These are phyloP conservation scores for Eurytoma adleriae DNA, from an alignment of 2,888 invertebrate species.

Conservation along the genomic window DNA sequence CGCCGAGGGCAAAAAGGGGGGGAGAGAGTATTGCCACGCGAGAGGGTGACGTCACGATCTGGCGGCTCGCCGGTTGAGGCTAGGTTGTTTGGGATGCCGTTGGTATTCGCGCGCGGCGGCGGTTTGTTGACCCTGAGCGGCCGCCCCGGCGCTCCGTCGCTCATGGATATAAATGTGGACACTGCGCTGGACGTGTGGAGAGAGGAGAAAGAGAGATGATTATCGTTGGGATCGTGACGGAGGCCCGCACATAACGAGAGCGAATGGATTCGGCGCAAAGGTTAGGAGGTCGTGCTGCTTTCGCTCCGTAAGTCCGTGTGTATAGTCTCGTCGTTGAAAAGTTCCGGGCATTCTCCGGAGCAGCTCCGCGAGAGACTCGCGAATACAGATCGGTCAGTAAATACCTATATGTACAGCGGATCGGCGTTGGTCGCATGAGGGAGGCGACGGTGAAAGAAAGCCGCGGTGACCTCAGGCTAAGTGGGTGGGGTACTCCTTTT, in stretches of 20 bases:
- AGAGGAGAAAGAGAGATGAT: slow-evolving; percentile 30
- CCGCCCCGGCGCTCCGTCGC: neutral
- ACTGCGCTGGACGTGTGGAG: neutral
- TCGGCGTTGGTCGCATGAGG: neutral
- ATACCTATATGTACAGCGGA: neutral
- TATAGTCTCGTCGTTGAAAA: no score
- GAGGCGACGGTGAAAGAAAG: neutral
- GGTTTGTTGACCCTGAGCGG: slow-evolving; percentile 52
- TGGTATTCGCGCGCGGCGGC: slow-evolving; percentile 40
- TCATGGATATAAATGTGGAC: slow-evolving; percentile 7
- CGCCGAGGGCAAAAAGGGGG: neutral
- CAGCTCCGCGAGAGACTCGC: neutral
- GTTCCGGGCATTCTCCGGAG: no score
- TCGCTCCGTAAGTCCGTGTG: neutral
- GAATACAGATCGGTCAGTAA: neutral
- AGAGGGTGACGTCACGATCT: slow-evolving; percentile 17
- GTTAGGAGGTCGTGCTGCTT: slow-evolving; percentile 42
- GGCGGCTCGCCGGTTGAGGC: slow-evolving; percentile 3
- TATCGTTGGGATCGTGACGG: slow-evolving; percentile 44
- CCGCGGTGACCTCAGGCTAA: neutral
- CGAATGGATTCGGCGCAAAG: slow-evolving; percentile 26
- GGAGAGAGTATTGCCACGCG: slow-evolving; percentile 30
- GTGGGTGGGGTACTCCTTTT: neutral
- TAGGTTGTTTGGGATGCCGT: slow-evolving; percentile 26
- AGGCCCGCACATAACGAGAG: slow-evolving; percentile 42